Evolutionary conservation across 2,888 invertebrate species (phyloP), one percentile per base, ranked within the genome.

Genomic region (Strigamia transsilvanica): DNA sequence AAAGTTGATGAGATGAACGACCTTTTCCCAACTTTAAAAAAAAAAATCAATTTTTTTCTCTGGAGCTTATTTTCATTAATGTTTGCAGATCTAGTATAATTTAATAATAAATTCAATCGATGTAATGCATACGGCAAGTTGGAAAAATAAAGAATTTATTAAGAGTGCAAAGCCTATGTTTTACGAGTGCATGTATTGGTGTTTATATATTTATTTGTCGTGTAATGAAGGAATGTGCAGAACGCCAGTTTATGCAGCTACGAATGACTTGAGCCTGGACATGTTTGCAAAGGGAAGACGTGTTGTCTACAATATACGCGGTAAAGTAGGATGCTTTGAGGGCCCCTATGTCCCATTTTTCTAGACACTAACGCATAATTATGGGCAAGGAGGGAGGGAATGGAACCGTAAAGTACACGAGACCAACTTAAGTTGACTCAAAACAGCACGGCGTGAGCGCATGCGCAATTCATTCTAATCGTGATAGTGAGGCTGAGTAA

Each of bases 391-490:
- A 73, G 73, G 73, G 73, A 73, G 32, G 32, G 7, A 73, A 73
- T 23, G 73, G 73, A 73, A 73, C 73, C 73, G 73, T 73, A 73
- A 73, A 73, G 73, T 73, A 73, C 73, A 27, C 13, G 73, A 73
- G 73, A 73, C 73, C 73, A 73, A 73, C 73, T 73, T 73, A 73
- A 73, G 5, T 73, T 73, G 73, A 73, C 73, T 73, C 32, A 73
- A n/a, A 73, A 73, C 73, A 73, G 73, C 73, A 27, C 32, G 32
- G 73, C 32, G 73, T 73, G 32, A 73, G 73, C 73, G 73, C 73
- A 73, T 73, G 73, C 73, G 73, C 73, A 73, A 73, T 73, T 73
- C 73, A 73, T 73, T 73, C 73, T 73, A 73, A 73, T 73, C 73
- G 27, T 73, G 73, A 73, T 73, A 73, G 73, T 32, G 73, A 73